Evolutionary conservation across 2,797 vertebrate species (phyloP).

Genomic region (Xenops minutus): DNA sequence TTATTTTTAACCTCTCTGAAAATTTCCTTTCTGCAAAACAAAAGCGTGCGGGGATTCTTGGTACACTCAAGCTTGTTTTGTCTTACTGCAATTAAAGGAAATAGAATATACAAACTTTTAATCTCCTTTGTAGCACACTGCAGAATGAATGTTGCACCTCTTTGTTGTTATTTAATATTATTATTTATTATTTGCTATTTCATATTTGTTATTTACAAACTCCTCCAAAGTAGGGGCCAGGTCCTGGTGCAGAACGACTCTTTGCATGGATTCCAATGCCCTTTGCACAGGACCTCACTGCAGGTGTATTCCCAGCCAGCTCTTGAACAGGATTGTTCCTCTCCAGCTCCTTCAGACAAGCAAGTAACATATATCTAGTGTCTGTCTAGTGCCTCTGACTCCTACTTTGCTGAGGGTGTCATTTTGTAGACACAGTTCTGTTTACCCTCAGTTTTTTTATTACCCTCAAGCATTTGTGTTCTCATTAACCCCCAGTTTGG

Average conservation of each 20-base stretch:
- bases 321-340: neutral
- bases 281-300: neutral
- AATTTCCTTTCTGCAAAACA: neutral
- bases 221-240: neutral
- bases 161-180: neutral
- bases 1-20: constrained; percentile 12
- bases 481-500: neutral
- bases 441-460: neutral
- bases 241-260: neutral
- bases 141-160: neutral
- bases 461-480: neutral
- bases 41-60: neutral
- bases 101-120: neutral
- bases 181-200: neutral
- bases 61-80: constrained; percentile 3
- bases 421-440: neutral
- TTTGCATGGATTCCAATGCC: neutral
- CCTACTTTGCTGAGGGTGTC: neutral
- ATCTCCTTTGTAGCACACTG: neutral
- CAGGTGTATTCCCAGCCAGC: neutral
- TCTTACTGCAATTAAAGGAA: constrained; percentile 36
- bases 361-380: neutral
- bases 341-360: neutral
- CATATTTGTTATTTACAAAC: neutral
- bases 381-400: neutral